Evolutionary conservation across 2,888 invertebrate genomes (phyloP).

Genomic region (Drosophila mulleri): DNA sequence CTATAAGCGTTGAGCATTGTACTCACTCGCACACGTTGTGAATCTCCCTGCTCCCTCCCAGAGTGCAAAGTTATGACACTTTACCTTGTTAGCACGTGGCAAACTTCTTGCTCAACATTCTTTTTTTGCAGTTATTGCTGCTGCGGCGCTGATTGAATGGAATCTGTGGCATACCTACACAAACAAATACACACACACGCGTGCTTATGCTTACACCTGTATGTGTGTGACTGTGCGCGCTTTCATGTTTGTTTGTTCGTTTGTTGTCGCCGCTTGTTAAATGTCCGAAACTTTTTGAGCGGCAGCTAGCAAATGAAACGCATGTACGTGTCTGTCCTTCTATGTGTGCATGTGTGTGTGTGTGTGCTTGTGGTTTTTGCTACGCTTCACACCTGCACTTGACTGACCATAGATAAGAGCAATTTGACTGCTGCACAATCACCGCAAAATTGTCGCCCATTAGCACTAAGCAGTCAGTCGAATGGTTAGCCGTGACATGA

Average conservation of each 20-base stretch:
- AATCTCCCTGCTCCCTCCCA: neutral
- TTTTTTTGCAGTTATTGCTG: constrained; percentile 29
- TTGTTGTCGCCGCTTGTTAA: constrained; percentile 55
- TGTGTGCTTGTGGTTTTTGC: constrained; percentile 37
- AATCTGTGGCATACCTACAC: constrained; percentile 33
- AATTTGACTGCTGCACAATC: constrained; percentile 50
- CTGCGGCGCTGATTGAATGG: constrained; percentile 59
- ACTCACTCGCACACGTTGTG: constrained; percentile 12
- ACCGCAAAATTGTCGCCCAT: constrained; percentile 46
- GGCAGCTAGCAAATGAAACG: constrained; percentile 49
- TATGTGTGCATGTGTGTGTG: constrained; percentile 15
- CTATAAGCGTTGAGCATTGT: constrained; percentile 3
- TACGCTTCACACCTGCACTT: constrained; percentile 39
- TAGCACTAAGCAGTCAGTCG: constrained; percentile 44
- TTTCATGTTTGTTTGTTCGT: constrained; percentile 50
- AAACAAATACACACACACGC: constrained; percentile 1
- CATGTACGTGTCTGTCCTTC: constrained; percentile 5
- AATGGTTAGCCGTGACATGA: constrained; percentile 49
- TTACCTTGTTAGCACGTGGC: constrained; percentile 61
- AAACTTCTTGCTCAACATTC: constrained; percentile 43
- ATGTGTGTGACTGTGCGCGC: constrained; percentile 22
- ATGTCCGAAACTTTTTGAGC: constrained; percentile 50
- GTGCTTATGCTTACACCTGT: neutral
- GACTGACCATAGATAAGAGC: constrained; percentile 36
- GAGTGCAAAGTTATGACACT: constrained; percentile 59